Conservation (phyloP, 64 coral and sea anemone genomes). For the Acropora yongei region DNA sequence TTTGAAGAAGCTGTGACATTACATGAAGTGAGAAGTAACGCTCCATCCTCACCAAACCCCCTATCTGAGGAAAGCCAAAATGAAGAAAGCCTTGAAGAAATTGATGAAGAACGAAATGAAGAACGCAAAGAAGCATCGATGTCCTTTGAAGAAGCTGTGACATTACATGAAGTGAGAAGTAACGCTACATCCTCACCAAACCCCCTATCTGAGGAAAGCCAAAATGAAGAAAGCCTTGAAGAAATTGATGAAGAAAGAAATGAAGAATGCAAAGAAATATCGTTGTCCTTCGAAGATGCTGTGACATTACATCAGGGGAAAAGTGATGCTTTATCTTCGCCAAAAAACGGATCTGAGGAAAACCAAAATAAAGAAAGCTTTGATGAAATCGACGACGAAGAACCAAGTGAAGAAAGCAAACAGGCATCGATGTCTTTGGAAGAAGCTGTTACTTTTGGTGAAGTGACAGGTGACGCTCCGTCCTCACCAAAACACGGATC, state of each 20-base stretch:
- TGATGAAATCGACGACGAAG: not conserved
- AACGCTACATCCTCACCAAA: not conserved
- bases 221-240: not conserved
- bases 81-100: not conserved
- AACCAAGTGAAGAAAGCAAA: not conserved
- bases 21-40: not conserved
- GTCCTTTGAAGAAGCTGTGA: not conserved
- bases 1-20: not conserved
- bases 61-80: not conserved
- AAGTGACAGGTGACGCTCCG: too few relatives aligned
- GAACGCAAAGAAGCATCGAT: slow-evolving; percentile 21
- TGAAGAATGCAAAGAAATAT: not conserved
- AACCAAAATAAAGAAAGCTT: not conserved
- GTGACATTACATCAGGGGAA: not conserved
- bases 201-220: not conserved
- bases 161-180: not conserved
- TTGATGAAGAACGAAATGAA: slow-evolving; percentile 7
- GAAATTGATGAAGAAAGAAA: not conserved
- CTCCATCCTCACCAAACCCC: not conserved
- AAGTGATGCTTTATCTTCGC: not conserved
- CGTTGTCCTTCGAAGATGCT: not conserved
- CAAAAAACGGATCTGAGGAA: not conserved
- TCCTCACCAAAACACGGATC: too few relatives aligned
- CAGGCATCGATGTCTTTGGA: not conserved
- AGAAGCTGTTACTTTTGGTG: not conserved